phyloP scores from a whole-genome alignment of 1,140 invertebrate species.

The Drosophila tropicalis region DNA sequence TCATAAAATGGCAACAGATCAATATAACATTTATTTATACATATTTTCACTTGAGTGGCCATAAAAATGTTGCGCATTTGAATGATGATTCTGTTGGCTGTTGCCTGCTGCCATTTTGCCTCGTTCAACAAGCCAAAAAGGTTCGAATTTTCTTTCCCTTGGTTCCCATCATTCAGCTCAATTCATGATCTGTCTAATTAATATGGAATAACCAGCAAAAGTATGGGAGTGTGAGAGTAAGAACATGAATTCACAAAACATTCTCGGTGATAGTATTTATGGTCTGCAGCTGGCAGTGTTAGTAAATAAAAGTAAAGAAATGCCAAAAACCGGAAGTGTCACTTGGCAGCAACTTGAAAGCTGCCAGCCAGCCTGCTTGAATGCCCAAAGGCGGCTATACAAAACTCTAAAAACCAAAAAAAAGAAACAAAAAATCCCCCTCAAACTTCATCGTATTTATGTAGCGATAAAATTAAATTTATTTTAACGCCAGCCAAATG shows the following conservation, averaged over 20 bases:
- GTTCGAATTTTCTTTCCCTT: neutral
- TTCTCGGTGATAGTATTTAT: conserved; percentile 43
- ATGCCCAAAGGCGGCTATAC: neutral
- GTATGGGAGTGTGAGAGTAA: neutral
- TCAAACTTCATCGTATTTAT: conserved; percentile 56
- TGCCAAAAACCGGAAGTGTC: conserved; percentile 58
- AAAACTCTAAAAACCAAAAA: neutral
- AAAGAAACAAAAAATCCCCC: neutral
- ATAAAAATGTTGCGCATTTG: conserved; percentile 62
- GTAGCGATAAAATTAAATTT: conserved; percentile 81
- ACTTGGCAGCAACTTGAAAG: conserved; percentile 54
- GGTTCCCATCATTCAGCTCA: neutral
- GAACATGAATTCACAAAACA: conserved; percentile 1
- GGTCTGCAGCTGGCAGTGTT: conserved; percentile 28
- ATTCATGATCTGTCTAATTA: conserved; percentile 54
- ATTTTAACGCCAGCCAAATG: conserved; percentile 71
- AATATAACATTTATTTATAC: conserved; percentile 76
- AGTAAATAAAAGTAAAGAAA: conserved; percentile 49
- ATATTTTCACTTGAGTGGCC: conserved; percentile 50
- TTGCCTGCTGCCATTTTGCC: no score
- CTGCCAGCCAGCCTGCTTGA: neutral
- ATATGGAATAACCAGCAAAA: conserved; percentile 38
- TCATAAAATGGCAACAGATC: conserved; percentile 61
- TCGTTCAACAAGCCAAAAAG: neutral
- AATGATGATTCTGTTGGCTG: conserved; percentile 36